Evolutionary conservation across 1,140 invertebrate species (phyloP).

Genomic region (Lithobius niger): DNA sequence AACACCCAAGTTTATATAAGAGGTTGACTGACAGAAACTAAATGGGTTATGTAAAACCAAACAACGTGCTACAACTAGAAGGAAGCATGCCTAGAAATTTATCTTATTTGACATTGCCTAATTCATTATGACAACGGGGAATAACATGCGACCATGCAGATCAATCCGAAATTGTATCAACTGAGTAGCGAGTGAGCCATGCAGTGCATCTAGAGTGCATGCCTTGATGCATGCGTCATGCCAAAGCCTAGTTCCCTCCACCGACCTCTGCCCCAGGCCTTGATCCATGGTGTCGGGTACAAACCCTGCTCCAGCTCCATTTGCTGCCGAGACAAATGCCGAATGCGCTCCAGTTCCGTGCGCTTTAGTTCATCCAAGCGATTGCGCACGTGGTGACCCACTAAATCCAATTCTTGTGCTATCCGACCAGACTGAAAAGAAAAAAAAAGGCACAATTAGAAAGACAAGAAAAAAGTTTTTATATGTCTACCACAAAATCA

Average conservation of each 20-base stretch:
- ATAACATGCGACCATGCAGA: too few species aligned
- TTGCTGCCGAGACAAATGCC: conserved; percentile 50
- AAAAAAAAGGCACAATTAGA: conserved; percentile 7
- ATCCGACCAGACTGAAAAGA: conserved; percentile 67
- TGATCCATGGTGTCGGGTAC: conserved; percentile 1
- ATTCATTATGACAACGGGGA: too few species aligned
- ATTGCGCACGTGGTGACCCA: conserved; percentile 69
- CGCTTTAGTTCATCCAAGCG: conserved; percentile 89
- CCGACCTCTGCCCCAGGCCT: not conserved
- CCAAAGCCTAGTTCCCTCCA: not conserved
- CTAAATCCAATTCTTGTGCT: conserved; percentile 75
- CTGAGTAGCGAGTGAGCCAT: too few species aligned
- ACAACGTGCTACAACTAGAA: too few species aligned
- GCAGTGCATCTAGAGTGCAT: too few species aligned
- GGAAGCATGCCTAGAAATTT: too few species aligned
- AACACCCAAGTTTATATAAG: too few species aligned
- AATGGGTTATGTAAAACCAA: too few species aligned
- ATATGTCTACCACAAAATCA: too few species aligned
- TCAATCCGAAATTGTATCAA: too few species aligned
- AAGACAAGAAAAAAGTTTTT: conserved; percentile 1
- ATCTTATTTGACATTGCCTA: too few species aligned
- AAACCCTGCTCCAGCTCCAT: conserved; percentile 33
- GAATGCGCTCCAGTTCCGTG: conserved; percentile 63
- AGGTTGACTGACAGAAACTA: too few species aligned
- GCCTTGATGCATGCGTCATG: not conserved